A percentile compares a stretch with the other conserved stretches of the same genome.
phyloP scores from a whole-genome alignment of 2,888 invertebrate species.

The Dorcus parallelipipedus region DNA sequence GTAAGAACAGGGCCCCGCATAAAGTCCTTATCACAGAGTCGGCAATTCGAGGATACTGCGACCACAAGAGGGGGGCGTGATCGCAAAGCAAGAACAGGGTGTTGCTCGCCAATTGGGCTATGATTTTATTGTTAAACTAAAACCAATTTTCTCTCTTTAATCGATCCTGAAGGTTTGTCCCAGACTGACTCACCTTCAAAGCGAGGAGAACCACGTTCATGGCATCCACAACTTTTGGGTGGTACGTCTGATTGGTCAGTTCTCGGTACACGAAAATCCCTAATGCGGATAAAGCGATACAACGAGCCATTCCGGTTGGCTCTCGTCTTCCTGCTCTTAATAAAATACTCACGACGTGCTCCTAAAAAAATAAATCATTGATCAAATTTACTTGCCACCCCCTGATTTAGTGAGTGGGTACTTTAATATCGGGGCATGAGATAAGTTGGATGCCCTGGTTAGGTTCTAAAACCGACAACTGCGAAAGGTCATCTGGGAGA shows the following conservation, averaged over 20 bases:
- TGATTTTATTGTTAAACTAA: constrained; percentile 74
- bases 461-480: constrained; percentile 56
- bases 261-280: constrained; percentile 72
- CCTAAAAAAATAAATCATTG: constrained; percentile 52
- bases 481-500: constrained; percentile 66
- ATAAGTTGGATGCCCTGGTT: constrained; percentile 47
- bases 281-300: constrained; percentile 83
- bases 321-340: constrained; percentile 85
- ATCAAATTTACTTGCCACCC: neutral
- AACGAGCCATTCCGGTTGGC: constrained; percentile 82
- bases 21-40: constrained; percentile 59
- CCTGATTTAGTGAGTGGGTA: constrained; percentile 32
- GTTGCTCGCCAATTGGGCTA: constrained; percentile 83
- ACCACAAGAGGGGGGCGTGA: constrained; percentile 69
- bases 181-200: constrained; percentile 56
- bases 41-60: constrained; percentile 64
- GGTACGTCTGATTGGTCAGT: constrained; percentile 57
- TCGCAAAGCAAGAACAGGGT: constrained; percentile 75
- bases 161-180: too few relatives aligned
- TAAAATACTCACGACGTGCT: constrained; percentile 83
- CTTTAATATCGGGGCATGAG: constrained; percentile 75
- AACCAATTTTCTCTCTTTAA: neutral
- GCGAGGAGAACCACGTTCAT: constrained; percentile 65
- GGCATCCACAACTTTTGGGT: constrained; percentile 65
- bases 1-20: constrained; percentile 48